Percentiles rank a stretch among this genome's conserved stretches.
phyloP scores from a whole-genome alignment of 2,113 vertebrate genomes.

The Cyphomyrus discorhynchus region DNA sequence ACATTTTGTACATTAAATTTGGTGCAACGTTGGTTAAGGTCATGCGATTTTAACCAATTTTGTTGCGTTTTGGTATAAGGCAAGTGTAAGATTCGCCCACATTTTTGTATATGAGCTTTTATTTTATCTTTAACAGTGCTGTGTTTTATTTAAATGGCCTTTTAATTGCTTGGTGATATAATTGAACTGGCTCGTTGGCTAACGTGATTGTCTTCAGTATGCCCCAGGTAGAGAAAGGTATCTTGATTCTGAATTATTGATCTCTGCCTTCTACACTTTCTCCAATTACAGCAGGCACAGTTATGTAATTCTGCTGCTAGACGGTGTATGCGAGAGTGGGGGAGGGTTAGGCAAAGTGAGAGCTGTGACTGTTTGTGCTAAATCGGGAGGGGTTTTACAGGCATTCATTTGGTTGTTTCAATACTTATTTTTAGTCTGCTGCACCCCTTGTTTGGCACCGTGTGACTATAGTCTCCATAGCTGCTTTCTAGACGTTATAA shows the following conservation, averaged over 20 bases:
- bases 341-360: not conserved
- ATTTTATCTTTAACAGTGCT: not conserved
- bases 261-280: constrained; percentile 9
- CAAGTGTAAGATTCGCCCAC: not conserved
- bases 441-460: not conserved
- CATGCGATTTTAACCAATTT: not conserved
- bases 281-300: constrained; percentile 23
- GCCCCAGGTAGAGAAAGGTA: not conserved
- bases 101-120: not conserved
- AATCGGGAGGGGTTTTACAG: constrained; percentile 5
- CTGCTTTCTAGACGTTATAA: not conserved
- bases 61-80: not conserved
- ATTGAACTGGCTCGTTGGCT: not conserved
- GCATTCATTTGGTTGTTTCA: constrained; percentile 6
- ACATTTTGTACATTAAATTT: not conserved
- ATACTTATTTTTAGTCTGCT: not conserved
- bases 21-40: not conserved
- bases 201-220: not conserved
- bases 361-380: not conserved
- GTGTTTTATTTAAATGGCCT: not conserved
- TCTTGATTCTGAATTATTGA: constrained; percentile 22
- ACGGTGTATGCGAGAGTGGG: not conserved
- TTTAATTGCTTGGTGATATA: constrained; percentile 6
- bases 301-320: constrained; percentile 24
- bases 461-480: not conserved